Conservation (phyloP, 2,113 vertebrate species). For the Procavia capensis region DNA sequence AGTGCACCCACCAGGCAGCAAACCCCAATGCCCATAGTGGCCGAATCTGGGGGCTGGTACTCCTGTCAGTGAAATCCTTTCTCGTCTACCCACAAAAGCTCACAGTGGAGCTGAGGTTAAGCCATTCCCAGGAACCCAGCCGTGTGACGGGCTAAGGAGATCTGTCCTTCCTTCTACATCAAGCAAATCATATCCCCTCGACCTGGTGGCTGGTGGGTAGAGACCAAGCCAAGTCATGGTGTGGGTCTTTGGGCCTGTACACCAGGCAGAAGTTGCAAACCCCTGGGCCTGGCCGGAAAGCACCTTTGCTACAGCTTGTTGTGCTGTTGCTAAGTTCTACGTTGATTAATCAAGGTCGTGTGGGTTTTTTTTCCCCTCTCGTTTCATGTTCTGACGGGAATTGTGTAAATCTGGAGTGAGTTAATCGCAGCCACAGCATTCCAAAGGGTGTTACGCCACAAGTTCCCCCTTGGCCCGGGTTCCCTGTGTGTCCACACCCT, state of each 20-base stretch:
- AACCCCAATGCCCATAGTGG: not conserved
- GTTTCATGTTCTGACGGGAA: slow-evolving; percentile 84
- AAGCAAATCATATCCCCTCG: not conserved
- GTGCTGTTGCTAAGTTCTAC: slow-evolving; percentile 85
- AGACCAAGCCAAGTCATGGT: not conserved
- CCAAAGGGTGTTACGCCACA: not conserved
- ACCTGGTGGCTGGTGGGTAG: too few relatives aligned
- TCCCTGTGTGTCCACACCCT: slow-evolving; percentile 22
- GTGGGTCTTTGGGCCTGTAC: not conserved
- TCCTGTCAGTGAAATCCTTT: not conserved
- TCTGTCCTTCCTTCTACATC: not conserved
- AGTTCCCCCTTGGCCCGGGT: slow-evolving; percentile 47
- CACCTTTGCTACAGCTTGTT: slow-evolving; percentile 63
- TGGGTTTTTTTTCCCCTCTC: slow-evolving; percentile 70
- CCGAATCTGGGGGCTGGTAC: rapidly evolving
- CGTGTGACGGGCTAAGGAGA: not conserved
- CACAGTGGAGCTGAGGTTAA: rapidly evolving
- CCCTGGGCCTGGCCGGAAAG: not conserved
- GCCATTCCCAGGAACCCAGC: not conserved
- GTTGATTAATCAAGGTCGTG: slow-evolving; percentile 40
- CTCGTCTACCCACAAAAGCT: too few relatives aligned
- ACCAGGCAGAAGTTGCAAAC: not conserved
- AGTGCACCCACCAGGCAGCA: not conserved
- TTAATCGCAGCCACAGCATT: slow-evolving; percentile 67
- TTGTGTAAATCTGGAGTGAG: slow-evolving; percentile 74